Conservation (phyloP, 2,113 vertebrate species). For the Leucopsar rothschildi region DNA sequence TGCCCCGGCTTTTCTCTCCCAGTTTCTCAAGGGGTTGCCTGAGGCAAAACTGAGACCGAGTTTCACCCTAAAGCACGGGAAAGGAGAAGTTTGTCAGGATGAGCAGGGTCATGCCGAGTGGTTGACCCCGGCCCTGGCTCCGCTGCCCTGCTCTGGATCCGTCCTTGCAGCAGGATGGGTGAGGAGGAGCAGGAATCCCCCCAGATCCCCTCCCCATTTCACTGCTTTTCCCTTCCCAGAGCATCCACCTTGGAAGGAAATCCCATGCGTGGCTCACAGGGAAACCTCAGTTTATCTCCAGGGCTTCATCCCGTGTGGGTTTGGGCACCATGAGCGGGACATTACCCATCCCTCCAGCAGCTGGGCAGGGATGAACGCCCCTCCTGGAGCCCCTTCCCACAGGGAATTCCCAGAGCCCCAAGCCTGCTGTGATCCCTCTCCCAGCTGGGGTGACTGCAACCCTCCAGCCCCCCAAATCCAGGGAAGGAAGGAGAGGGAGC, state of each 20-base stretch:
- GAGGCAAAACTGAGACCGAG: neutral
- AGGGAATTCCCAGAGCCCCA: accelerated
- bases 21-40: neutral
- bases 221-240: neutral
- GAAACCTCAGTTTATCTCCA: neutral
- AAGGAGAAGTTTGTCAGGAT: neutral
- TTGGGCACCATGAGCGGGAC: accelerated
- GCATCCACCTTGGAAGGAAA: neutral
- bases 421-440: neutral
- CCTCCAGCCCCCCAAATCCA: neutral
- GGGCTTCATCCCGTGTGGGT: accelerated
- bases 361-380: neutral
- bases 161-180: accelerated
- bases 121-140: accelerated
- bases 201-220: neutral
- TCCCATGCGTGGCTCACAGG: accelerated
- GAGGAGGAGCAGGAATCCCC: neutral
- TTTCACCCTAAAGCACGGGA: neutral
- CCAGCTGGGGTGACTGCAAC: accelerated
- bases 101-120: accelerated
- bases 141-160: neutral
- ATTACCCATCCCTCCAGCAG: neutral
- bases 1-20: neutral
- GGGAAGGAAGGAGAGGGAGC: neutral
- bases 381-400: accelerated